phyloP scores from a whole-genome alignment of 1,140 invertebrate species.

The Drosophila leontia region DNA sequence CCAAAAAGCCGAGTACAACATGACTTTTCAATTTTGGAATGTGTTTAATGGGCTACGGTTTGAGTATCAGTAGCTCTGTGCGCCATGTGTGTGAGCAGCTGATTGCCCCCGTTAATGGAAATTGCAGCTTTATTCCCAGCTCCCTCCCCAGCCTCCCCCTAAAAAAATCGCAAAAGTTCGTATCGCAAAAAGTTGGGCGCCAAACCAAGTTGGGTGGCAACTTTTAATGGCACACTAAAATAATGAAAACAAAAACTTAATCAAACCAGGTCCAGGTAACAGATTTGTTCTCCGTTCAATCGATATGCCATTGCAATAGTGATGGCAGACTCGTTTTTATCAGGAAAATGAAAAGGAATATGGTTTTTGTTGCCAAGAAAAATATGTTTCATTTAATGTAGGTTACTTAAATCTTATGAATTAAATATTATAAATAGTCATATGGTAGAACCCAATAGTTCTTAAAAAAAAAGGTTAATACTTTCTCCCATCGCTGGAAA shows the following conservation, averaged over 20 bases:
- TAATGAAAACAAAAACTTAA: conserved; percentile 45
- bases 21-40: conserved; percentile 79
- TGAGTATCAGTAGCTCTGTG: conserved; percentile 33
- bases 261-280: conserved; percentile 33
- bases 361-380: background rate
- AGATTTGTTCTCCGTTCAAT: conserved; percentile 12
- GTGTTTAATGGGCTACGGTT: conserved; percentile 68
- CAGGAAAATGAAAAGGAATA: background rate
- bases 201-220: conserved; percentile 23
- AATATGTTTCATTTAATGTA: background rate
- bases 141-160: too few relatives aligned
- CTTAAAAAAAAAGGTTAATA: background rate
- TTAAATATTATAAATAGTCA: background rate
- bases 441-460: background rate
- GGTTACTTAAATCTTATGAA: background rate
- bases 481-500: background rate
- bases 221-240: conserved; percentile 48
- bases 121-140: conserved; percentile 7
- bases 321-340: background rate
- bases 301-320: conserved; percentile 12
- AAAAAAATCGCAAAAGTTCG: conserved; percentile 30
- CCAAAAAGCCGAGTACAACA: conserved; percentile 50
- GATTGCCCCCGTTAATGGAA: conserved; percentile 42
- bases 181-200: conserved; percentile 23
- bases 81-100: conserved; percentile 28